Evolutionary conservation across 2,888 invertebrate species (phyloP), one percentile per base, ranked within the genome.

Genomic region (Steinernema carpocapsae): DNA sequence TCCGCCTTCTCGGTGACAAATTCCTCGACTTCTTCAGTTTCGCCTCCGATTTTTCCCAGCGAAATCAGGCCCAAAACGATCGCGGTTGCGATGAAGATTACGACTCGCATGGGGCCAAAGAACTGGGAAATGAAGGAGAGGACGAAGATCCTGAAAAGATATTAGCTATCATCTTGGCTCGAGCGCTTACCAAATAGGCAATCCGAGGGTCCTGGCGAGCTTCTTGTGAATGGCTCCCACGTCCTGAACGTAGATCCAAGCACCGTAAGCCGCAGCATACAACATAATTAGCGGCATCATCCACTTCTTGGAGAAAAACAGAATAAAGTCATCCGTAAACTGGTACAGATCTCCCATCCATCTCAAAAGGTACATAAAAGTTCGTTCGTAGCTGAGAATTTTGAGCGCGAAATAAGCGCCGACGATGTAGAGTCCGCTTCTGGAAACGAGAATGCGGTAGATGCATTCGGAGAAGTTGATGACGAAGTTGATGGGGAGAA

Each of bases 401-500:
- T 86, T 86, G 71, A 87, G 77, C 4, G 78, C 75, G n/a, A 82
- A 72, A 73, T 85, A 87, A 2, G 79, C 82, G 12, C 76, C 70
- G 6, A 75, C 77, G 64, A 82, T 79, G 12, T 79, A 81, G n/a
- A 78, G 73, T 48, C 85, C 86, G 24, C 51, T 71, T 12, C 10
- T 7, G 1, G 79, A 78, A 19, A 79, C 76, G 10, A 79, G 45
- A 0, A 78, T 80, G n/a, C 19, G 70, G 76, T 81, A 84, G 29
- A 84, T 72, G 7, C 70, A 73, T 42, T 84, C 80, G 10, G 83
- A 83, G 26, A 78, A 19, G 3, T 74, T 72, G 14, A 71, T 59
- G 46, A 85, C 79, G 48, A 72, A 70, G 87, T 92, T 92, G 26
- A 94, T 86, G 0, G 97, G 96, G 72, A 90, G 79, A 32, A 85